These are phyloP conservation scores for Pycnonotus jocosus DNA, from an alignment of 2,113 vertebrate genomes.

Conservation along the genomic window DNA sequence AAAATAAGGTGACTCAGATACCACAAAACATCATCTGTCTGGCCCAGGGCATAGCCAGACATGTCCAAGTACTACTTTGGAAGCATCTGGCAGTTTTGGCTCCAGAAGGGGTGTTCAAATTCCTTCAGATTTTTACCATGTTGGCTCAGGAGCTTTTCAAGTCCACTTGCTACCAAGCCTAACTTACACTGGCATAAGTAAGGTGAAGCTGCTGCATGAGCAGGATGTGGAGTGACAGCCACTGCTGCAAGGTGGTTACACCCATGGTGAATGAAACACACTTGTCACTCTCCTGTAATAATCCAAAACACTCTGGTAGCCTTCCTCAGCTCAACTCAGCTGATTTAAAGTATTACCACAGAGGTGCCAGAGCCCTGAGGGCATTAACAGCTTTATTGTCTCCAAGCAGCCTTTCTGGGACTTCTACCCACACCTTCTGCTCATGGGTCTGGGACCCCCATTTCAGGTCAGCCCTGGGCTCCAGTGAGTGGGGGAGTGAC, in stretches of 20 bases:
- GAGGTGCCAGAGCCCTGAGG: background rate
- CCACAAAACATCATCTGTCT: background rate
- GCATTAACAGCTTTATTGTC: background rate
- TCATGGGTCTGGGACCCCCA: background rate
- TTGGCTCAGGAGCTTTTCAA: background rate
- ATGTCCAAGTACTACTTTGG: background rate
- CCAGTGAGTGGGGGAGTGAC: background rate
- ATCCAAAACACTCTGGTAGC: background rate
- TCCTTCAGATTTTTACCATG: background rate
- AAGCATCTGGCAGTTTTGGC: background rate
- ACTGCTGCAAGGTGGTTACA: background rate
- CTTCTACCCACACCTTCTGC: background rate
- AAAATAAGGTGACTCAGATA: background rate
- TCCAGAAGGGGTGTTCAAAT: background rate
- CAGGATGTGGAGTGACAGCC: background rate
- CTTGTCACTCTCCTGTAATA: background rate
- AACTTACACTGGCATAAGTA: background rate
- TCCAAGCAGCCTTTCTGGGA: background rate
- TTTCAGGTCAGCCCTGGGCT: background rate
- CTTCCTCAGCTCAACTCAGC: background rate
- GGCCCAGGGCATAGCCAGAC: background rate
- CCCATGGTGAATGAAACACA: accelerated
- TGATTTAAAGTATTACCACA: background rate
- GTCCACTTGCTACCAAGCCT: background rate
- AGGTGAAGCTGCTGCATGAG: background rate